These are phyloP conservation scores for Leptodactylus fuscus DNA, from an alignment of 2,113 vertebrate species.

Conservation along the genomic window DNA sequence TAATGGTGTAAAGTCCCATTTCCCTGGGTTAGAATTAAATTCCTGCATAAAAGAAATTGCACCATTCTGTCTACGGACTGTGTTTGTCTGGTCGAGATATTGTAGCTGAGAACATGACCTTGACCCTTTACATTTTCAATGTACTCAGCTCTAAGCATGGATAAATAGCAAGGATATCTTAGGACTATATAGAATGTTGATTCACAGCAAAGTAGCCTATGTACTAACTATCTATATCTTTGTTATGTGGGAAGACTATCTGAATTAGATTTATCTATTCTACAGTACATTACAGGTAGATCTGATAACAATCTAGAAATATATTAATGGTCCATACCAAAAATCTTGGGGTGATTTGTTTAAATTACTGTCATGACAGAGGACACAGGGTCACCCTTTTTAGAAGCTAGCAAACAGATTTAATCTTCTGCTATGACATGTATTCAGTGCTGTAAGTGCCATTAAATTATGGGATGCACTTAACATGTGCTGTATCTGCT, in stretches of 20 bases:
- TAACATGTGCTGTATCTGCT: conserved; percentile 10
- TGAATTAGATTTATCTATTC: background rate
- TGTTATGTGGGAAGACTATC: background rate
- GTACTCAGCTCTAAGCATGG: too few species aligned
- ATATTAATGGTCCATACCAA: conserved; percentile 10
- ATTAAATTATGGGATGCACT: background rate
- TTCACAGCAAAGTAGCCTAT: too few species aligned
- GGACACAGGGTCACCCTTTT: background rate
- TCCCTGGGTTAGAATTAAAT: too few species aligned
- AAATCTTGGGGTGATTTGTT: background rate
- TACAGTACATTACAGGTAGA: background rate
- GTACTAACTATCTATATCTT: too few species aligned
- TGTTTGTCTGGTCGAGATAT: too few species aligned
- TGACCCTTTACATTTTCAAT: too few species aligned
- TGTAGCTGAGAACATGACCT: too few species aligned
- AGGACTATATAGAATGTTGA: too few species aligned
- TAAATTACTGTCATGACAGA: background rate
- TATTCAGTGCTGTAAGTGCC: background rate
- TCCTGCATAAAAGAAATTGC: too few species aligned
- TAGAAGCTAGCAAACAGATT: background rate
- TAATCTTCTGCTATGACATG: background rate
- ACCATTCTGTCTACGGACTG: too few species aligned
- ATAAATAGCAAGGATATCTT: too few species aligned
- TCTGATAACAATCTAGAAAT: background rate
- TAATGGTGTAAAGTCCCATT: too few species aligned